Evolutionary conservation across 1,140 invertebrate species (phyloP), one percentile per base, ranked within the genome.

Genomic region (Drosophila kanapiae): DNA sequence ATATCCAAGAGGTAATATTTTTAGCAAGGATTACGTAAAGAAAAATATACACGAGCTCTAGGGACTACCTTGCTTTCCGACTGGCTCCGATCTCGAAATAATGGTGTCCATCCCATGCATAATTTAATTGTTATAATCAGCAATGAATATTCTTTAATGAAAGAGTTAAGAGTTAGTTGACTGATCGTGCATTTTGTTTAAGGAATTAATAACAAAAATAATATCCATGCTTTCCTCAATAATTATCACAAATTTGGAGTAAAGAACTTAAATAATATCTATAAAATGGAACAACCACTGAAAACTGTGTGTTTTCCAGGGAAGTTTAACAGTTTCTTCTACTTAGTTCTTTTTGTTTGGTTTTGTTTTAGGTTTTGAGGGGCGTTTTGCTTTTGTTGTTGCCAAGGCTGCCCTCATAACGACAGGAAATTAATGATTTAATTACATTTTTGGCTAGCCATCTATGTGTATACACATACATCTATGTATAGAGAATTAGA

Each of bases 401-500:
- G 35, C 61, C 59, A 51, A 58, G 37, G 37, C 57, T 69, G 64
- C 42, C 61, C 60, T 77, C 60, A 61, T 83, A 80, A 77, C 74
- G 78, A 79, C 82, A 77, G 80, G 77, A 88, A 87, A 88, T 87
- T 80, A 87, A 88, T 87, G 63, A 80, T 87, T 87, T 83, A 87
- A 87, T 87, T 87, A 86, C 79, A 75, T 72, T 80, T 63, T 81
- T 42, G 18, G 33, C 53, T 70, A 56, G 59, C 47, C 33, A 40
- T 42, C 31, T 51, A 42, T 16, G n/a, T 4, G 16, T 8, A 42
- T 2, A 42, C n/a, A 33, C 4, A 6, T 11, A 2, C 18, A 13
- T 8, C 2, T 8, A 53, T 33, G 7, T 37, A 37, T 23, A 29
- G 9, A 31, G 9, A 33, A 29, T 13, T 10, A 13, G 23, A 13